phyloP scores from a whole-genome alignment of 2,888 invertebrate genomes.

The Octodonta nipae region DNA sequence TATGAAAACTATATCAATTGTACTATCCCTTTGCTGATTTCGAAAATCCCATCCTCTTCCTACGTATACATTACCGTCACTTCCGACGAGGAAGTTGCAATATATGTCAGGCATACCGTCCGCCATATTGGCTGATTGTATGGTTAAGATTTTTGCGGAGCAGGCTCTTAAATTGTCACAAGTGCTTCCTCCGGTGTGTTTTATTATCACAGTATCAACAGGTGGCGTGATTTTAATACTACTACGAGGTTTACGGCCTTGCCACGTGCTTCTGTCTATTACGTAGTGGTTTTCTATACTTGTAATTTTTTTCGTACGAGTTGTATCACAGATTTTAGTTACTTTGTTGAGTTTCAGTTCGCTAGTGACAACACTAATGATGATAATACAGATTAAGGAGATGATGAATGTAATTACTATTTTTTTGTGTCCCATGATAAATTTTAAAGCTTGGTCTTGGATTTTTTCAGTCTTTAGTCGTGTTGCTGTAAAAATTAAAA shows the following conservation, averaged over 20 bases:
- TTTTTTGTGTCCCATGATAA: too few relatives aligned
- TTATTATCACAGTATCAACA: conserved; percentile 32
- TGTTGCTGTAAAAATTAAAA: too few relatives aligned
- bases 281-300: too few relatives aligned
- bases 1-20: conserved; percentile 15
- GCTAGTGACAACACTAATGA: too few relatives aligned
- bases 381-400: too few relatives aligned
- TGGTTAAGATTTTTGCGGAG: conserved; percentile 37
- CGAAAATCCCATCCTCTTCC: conserved; percentile 38
- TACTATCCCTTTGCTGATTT: conserved; percentile 21
- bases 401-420: too few relatives aligned
- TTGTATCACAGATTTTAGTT: too few relatives aligned
- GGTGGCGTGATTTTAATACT: conserved; percentile 5
- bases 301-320: too few relatives aligned
- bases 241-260: conserved; percentile 41
- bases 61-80: conserved; percentile 63
- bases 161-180: conserved; percentile 36
- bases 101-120: conserved; percentile 35
- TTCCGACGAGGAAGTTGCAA: conserved; percentile 44
- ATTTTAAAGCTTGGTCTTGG: too few relatives aligned
- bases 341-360: too few relatives aligned
- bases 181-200: conserved; percentile 38
- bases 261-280: too few relatives aligned
- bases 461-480: too few relatives aligned
- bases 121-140: conserved; percentile 32